phyloP scores from a whole-genome alignment of 2,113 vertebrate genomes.

The Holacanthus passer region DNA sequence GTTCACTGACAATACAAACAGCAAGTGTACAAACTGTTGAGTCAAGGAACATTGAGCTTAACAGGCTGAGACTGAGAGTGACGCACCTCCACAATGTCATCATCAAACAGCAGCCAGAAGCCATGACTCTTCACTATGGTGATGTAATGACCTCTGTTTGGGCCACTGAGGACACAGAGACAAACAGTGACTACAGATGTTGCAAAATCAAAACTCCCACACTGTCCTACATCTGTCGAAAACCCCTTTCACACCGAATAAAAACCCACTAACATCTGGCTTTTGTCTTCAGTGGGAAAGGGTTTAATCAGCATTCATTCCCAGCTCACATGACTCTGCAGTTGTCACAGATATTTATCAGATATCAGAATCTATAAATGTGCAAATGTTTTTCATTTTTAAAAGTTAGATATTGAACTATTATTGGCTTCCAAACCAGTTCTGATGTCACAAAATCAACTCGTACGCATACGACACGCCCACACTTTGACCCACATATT shows the following conservation, averaged over 20 bases:
- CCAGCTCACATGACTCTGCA: too few relatives aligned
- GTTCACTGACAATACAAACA: not conserved
- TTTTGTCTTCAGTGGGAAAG: too few relatives aligned
- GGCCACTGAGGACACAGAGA: conserved; percentile 88
- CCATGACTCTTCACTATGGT: conserved; percentile 99
- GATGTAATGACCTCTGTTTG: conserved; percentile 97
- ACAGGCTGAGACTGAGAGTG: conserved; percentile 10
- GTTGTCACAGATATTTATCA: too few relatives aligned
- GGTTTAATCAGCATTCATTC: too few relatives aligned
- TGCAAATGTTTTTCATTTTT: not conserved
- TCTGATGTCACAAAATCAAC: not conserved
- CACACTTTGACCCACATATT: too few relatives aligned
- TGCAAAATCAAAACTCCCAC: not conserved
- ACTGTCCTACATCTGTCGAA: too few relatives aligned
- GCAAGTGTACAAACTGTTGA: conserved; percentile 8
- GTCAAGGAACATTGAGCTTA: not conserved
- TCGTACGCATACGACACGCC: too few relatives aligned
- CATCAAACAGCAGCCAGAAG: conserved; percentile 98
- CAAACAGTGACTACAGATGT: conserved; percentile 18
- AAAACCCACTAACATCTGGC: too few relatives aligned
- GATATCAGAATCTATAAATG: not conserved
- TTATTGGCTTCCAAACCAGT: too few relatives aligned
- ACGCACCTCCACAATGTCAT: conserved; percentile 98
- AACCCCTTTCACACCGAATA: too few relatives aligned
- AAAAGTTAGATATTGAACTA: not conserved